These are phyloP conservation scores for Pseudococcus longispinus DNA, from an alignment of 2,888 invertebrate genomes.

Conservation along the genomic window DNA sequence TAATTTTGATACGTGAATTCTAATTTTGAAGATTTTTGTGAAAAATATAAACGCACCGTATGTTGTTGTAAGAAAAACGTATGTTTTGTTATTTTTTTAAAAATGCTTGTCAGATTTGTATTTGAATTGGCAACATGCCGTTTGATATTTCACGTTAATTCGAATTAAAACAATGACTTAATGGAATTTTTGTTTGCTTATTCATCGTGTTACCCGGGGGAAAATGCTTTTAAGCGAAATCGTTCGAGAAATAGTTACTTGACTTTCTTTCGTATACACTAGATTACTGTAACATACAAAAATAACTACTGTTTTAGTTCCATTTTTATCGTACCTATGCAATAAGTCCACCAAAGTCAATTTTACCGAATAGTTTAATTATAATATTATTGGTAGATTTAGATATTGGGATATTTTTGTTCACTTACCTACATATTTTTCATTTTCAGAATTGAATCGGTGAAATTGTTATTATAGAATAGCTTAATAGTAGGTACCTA, in stretches of 20 bases:
- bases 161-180: constrained; percentile 29
- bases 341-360: background rate
- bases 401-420: too few relatives aligned
- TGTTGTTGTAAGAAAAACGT: constrained; percentile 6
- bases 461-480: too few relatives aligned
- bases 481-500: background rate
- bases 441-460: too few relatives aligned
- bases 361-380: background rate
- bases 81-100: background rate
- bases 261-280: background rate
- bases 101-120: constrained; percentile 22
- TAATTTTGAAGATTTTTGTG: background rate
- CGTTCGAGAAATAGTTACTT: constrained; percentile 1
- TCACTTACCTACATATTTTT: too few relatives aligned
- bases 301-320: background rate
- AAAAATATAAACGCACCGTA: background rate
- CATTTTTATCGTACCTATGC: background rate
- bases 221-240: constrained; percentile 26
- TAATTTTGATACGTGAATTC: background rate
- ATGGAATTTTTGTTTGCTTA: constrained; percentile 44
- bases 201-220: background rate
- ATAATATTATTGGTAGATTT: too few relatives aligned
- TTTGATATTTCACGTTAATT: constrained; percentile 28
- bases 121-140: constrained; percentile 44
- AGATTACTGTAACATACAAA: background rate